Conservation (phyloP, 2,113 vertebrate species). For the Epinephelus lanceolatus region DNA sequence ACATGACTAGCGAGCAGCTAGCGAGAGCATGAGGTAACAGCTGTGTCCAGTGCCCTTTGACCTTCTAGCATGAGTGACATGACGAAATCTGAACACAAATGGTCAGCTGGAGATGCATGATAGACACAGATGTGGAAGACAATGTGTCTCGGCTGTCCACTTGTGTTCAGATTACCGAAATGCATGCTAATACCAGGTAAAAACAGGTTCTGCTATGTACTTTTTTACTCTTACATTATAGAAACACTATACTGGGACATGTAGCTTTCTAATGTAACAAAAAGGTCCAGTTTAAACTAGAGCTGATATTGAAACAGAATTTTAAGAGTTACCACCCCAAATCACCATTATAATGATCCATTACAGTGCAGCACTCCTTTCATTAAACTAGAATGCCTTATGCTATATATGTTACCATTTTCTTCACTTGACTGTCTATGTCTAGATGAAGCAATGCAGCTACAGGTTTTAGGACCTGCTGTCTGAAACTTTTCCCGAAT, state of each 20-base stretch:
- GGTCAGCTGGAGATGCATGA: too few relatives aligned
- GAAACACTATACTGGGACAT: too few relatives aligned
- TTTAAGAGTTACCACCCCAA: conserved; percentile 5
- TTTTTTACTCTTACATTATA: background rate
- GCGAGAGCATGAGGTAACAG: too few relatives aligned
- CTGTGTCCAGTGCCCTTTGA: too few relatives aligned
- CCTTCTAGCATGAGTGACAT: too few relatives aligned
- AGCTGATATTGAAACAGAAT: conserved; percentile 14
- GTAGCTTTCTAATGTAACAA: too few relatives aligned
- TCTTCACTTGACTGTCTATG: background rate
- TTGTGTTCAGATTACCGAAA: too few relatives aligned
- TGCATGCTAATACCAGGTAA: too few relatives aligned
- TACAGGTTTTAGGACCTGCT: conserved; percentile 3
- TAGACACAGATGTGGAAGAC: too few relatives aligned
- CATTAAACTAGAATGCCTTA: conserved; percentile 14
- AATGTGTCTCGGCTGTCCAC: too few relatives aligned
- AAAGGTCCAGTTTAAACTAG: background rate
- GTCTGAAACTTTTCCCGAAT: conserved; percentile 12
- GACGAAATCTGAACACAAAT: too few relatives aligned
- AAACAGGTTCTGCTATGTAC: background rate
- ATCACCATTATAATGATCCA: conserved; percentile 8
- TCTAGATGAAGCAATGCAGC: background rate
- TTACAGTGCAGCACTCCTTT: background rate
- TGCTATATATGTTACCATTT: background rate
- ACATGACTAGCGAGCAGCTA: too few relatives aligned